Conservation (phyloP, 1,140 invertebrate species). For the Rhizoglyphus robini region DNA sequence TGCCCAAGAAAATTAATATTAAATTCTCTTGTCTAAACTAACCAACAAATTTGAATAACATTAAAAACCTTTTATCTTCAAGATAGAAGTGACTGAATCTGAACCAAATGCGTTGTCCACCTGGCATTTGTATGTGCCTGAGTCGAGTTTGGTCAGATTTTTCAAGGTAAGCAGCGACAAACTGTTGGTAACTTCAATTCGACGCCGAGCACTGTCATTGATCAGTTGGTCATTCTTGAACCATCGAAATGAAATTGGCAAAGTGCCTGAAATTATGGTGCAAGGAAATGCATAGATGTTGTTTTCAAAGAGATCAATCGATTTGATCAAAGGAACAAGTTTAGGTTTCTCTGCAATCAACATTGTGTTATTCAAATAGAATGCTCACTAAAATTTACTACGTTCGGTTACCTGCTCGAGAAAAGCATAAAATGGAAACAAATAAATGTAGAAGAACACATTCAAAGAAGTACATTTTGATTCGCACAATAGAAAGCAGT, state of each 20-base stretch:
- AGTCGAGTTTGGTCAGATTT: neutral
- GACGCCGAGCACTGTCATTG: neutral
- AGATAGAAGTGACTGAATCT: neutral
- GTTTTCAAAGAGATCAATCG: neutral
- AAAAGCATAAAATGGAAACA: too few species aligned
- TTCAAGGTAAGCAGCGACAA: neutral
- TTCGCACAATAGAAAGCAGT: neutral
- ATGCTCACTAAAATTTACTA: too few species aligned
- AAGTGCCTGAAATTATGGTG: neutral
- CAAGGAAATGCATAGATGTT: neutral
- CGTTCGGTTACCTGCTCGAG: too few species aligned
- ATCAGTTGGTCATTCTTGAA: neutral
- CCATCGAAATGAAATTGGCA: constrained; percentile 11
- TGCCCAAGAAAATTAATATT: too few species aligned
- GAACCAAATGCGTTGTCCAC: neutral
- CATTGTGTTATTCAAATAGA: too few species aligned
- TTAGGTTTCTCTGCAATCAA: neutral
- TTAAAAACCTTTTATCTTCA: constrained; percentile 7
- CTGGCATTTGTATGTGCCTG: neutral
- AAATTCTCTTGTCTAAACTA: too few species aligned
- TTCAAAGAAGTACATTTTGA: neutral
- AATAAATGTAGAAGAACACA: neutral
- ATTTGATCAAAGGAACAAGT: neutral
- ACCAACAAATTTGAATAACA: neutral
- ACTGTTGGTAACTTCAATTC: neutral